Percentiles rank a stretch among this genome's conserved stretches.
These are phyloP conservation scores for Anas flavirostris DNA, from an alignment of 2,797 vertebrate genomes.

Conservation along the genomic window DNA sequence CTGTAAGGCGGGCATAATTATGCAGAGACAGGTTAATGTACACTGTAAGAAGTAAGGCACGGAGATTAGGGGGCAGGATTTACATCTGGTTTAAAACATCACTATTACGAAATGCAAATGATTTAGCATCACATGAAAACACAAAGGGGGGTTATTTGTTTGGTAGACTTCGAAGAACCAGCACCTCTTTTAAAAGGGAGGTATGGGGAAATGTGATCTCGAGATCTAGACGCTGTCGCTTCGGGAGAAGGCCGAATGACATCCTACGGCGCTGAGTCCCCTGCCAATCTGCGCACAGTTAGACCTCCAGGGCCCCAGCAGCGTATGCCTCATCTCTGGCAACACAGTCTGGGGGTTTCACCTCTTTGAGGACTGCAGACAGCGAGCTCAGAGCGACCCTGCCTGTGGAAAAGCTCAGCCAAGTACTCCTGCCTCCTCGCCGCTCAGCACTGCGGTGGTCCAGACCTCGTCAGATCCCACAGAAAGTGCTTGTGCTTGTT, in stretches of 20 bases:
- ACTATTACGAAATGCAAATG: slow-evolving; percentile 25
- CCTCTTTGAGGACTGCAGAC: background rate
- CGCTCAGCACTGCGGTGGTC: background rate
- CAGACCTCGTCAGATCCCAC: background rate
- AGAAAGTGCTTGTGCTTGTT: background rate
- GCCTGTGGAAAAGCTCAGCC: background rate
- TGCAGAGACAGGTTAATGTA: background rate
- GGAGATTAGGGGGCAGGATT: background rate
- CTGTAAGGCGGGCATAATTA: background rate
- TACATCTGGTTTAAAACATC: background rate
- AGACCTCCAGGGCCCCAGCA: background rate
- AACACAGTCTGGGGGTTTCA: background rate
- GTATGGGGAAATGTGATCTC: background rate
- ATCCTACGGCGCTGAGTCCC: background rate
- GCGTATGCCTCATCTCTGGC: background rate
- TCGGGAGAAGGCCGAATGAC: background rate
- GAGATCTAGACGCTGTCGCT: background rate
- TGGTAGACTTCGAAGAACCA: slow-evolving; percentile 5
- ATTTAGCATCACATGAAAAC: background rate
- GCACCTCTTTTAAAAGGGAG: background rate
- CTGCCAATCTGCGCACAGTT: background rate
- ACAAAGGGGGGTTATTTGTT: background rate
- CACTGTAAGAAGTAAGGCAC: background rate
- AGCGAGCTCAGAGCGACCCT: background rate
- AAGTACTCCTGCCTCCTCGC: background rate